Base-by-base conservation (phyloP, 92 coral and sea anemone genomes). In the Virgularia gustaviana region DNA sequence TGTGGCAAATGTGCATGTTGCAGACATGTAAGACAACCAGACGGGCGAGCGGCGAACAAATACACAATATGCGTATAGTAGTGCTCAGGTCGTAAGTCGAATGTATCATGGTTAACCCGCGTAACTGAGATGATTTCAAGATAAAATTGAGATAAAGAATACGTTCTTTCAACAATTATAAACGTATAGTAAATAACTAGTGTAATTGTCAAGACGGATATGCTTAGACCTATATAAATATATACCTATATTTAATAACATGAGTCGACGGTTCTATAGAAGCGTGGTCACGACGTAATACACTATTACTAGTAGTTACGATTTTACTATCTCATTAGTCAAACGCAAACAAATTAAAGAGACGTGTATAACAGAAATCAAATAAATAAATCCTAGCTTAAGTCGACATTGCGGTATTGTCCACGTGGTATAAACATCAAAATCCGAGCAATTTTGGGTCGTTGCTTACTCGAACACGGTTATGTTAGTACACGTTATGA, bases 311-410 rank as follows among this genome's bases (percentile, higher is more conserved):
- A n/a, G n/a, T n/a, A 49, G 75, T 16, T 28, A 49, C 60, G 44
- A 68, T 68, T 68, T 35, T 68, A 47, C 75, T 49, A 68, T 68
- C 75, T 68, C 61, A 34, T 68, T 68, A 49, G 75, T 54, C 61
- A 18, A 49, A 68, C 60, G 75, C 75, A 68, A 68, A 49, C 75
- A 68, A 68, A 49, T 68, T 68, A 68, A 49, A 68, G 60, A 68
- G 53, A 37, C 55, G 75, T 68, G 27, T 45, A 55, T 47, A 49
- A 49, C 51, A 68, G 51, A 49, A 68, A 45, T 68, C 61, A 68
- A 49, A 68, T 68, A 68, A 68, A 68, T 49, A 51, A 37, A 32
- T 36, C 53, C 75, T n/a, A 36, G 15, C 55, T 25, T 68, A 60
- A 31, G 13, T 52, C 8, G 58, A 52, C 58, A 33, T 68, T 68